Base-by-base conservation (phyloP, 2,888 invertebrate genomes). In the Tipula helvola region DNA sequence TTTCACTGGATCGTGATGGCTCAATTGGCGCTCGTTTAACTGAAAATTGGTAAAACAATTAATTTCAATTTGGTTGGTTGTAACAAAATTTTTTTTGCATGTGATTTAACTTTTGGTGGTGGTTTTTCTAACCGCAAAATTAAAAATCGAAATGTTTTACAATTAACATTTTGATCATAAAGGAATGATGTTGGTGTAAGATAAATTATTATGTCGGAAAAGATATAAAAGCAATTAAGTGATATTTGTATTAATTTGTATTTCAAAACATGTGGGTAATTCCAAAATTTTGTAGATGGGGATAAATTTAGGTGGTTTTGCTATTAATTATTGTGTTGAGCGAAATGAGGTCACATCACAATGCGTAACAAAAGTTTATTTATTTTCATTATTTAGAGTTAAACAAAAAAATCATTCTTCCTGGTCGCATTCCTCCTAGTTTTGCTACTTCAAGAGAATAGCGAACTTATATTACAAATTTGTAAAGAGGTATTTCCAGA, bases 21-120 rank as follows among this genome's bases (percentile, higher is more conserved):
- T 18, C 36, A 52, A 52, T 16, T 39, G 87, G 84, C n/a, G 86
- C 86, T 36, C 87, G 87, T 36, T 87, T 87, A 13, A 86, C 87
- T 87, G 84, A 13, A 83, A 86, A 83, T 16, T 16, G 36, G 13
- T 36, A 39, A 84, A 84, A 39, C 7, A n/a, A 39, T 39, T 39
- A 39, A 84, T 84, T 44, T 12, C 8, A 44, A 44, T 44, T 28
- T 28, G 28, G 28, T 28, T 44, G 8, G 10, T n/a, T 13, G 36
- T 7, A 36, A 39, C 52, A 52, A 52, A 2, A n/a, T 52, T 16
- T 44, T 44, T 44, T 44, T 44, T 57, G 28, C 3, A 71, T 71
- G 71, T 71, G 71, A 28, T 18, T 71, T 28, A 4, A 71, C 3
- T 52, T 52, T 71, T 1, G 28, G 18, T 28, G 18, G 71, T 71